Percentiles rank a stretch among this genome's conserved stretches.
These are phyloP conservation scores for Melanotaenia maccullochi DNA, from an alignment of 2,797 vertebrate species.

Conservation along the genomic window DNA sequence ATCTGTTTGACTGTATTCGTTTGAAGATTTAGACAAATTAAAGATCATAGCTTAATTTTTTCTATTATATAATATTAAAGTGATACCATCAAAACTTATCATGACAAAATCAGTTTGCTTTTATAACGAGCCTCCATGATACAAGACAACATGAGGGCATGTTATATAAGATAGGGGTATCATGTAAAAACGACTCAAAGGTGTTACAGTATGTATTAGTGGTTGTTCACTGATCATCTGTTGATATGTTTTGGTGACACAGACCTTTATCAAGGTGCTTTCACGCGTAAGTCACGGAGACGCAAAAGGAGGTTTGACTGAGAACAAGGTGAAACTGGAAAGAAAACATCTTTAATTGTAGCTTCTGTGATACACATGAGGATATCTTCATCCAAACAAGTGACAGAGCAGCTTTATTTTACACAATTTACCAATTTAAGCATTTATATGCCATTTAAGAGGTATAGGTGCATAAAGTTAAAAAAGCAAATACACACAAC, in stretches of 20 bases:
- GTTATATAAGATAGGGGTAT: not conserved
- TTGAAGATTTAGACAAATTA: not conserved
- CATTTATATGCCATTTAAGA: not conserved
- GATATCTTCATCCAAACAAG: not conserved
- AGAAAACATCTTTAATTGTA: fast-evolving
- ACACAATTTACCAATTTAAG: not conserved
- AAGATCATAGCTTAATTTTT: not conserved
- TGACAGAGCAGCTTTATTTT: not conserved
- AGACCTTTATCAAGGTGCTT: not conserved
- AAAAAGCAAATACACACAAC: not conserved
- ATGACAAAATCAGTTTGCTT: conserved; percentile 15
- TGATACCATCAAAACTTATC: not conserved
- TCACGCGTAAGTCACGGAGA: not conserved
- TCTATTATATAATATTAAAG: not conserved
- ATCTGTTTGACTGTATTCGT: not conserved
- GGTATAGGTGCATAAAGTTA: not conserved
- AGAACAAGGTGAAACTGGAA: fast-evolving
- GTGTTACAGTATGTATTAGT: conserved; percentile 1
- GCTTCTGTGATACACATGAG: not conserved
- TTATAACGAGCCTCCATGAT: conserved; percentile 11
- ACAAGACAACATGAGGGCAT: conserved; percentile 3
- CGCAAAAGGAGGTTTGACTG: not conserved
- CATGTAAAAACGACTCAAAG: conserved; percentile 15
- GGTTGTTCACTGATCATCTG: not conserved
- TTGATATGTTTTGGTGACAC: conserved; percentile 19